phyloP scores from a whole-genome alignment of 2,113 vertebrate species.

The Chamaea fasciata region DNA sequence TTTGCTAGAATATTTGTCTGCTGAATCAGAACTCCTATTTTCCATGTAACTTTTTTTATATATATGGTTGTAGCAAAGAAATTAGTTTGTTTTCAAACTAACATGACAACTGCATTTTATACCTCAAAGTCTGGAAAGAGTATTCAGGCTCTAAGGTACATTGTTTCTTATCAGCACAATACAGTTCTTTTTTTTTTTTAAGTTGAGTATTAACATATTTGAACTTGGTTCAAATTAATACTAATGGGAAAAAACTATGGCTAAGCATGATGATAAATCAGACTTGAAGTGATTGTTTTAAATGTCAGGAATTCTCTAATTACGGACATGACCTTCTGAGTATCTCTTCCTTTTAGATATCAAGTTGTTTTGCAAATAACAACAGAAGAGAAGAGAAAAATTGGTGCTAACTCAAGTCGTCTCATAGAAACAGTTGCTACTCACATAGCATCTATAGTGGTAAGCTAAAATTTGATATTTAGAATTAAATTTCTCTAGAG shows the following conservation, averaged over 20 bases:
- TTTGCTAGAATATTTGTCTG: background rate
- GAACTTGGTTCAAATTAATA: background rate
- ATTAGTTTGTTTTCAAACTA: background rate
- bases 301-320: background rate
- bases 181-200: background rate
- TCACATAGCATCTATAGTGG: conserved; percentile 71
- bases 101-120: background rate
- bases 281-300: background rate
- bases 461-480: conserved; percentile 19
- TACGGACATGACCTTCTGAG: fast-evolving
- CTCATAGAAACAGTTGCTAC: conserved; percentile 69
- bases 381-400: conserved; percentile 74
- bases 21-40: background rate
- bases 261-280: background rate
- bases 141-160: background rate
- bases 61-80: background rate
- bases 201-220: background rate
- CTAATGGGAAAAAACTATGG: background rate
- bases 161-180: background rate
- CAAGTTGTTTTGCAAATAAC: conserved; percentile 72
- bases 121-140: background rate
- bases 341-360: conserved; percentile 53
- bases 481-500: background rate
- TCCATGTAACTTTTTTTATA: background rate
- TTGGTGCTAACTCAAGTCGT: conserved; percentile 66